Evolutionary conservation across 2,888 invertebrate genomes (phyloP).

Genomic region (Neoitamus cyanurus): DNA sequence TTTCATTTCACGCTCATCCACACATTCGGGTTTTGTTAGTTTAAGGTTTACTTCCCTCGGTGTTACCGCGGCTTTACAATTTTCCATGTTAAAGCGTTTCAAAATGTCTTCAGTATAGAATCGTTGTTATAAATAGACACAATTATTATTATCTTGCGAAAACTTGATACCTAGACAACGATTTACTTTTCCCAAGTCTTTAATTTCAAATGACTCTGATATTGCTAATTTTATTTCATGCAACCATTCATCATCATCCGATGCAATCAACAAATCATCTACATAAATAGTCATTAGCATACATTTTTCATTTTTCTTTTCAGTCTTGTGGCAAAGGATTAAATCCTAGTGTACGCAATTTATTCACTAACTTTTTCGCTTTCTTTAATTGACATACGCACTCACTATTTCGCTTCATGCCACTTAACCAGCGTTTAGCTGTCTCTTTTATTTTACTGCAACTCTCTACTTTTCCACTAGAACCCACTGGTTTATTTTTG

Average conservation of each 20-base stretch:
- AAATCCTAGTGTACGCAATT: no score
- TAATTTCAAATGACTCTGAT: background rate
- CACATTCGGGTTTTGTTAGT: background rate
- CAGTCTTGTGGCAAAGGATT: no score
- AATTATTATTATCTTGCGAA: background rate
- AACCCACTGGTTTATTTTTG: no score
- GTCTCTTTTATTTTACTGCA: no score
- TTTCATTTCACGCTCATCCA: background rate
- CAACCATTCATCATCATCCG: background rate
- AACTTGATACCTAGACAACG: background rate
- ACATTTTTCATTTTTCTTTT: background rate
- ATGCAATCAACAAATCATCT: conserved; percentile 4
- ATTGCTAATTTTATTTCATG: background rate
- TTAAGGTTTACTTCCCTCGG: background rate
- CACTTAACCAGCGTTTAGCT: no score
- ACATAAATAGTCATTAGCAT: background rate
- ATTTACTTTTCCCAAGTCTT: background rate
- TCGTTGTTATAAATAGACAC: conserved; percentile 34
- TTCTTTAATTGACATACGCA: no score
- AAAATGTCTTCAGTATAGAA: background rate
- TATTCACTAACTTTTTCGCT: no score
- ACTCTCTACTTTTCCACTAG: no score
- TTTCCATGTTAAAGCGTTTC: conserved; percentile 23
- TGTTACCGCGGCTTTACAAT: conserved; percentile 20
- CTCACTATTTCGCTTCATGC: no score